Conservation (phyloP, 2,888 invertebrate species). For the Ormyrus thymus region DNA sequence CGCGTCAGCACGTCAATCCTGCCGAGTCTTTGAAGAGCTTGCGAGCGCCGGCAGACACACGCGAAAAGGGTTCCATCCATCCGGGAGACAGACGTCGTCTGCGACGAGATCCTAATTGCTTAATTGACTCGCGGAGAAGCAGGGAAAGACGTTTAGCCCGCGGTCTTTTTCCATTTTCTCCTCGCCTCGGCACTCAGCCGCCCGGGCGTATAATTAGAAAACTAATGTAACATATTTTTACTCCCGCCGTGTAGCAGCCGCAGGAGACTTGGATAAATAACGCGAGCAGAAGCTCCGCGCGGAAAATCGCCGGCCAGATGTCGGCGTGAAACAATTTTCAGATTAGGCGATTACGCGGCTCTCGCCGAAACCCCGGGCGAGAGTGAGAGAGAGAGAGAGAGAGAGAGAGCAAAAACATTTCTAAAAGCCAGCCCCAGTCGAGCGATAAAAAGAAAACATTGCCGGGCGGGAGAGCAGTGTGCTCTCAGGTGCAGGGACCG, state of each 20-base stretch:
- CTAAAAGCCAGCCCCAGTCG: background rate
- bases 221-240: background rate
- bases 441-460: background rate
- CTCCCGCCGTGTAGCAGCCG: too few relatives aligned
- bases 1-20: slow-evolving; percentile 9
- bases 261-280: background rate
- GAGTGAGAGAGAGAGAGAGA: too few relatives aligned
- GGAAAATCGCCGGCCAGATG: slow-evolving; percentile 25
- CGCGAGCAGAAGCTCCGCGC: background rate
- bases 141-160: background rate
- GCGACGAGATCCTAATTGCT: slow-evolving; percentile 38
- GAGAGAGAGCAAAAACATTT: background rate
- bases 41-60: background rate
- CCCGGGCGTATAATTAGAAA: background rate
- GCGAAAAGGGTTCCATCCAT: slow-evolving; percentile 32
- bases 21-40: background rate
- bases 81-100: slow-evolving; percentile 13
- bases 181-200: background rate
- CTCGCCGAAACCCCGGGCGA: background rate
- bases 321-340: slow-evolving; percentile 41
- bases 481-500: slow-evolving; percentile 41
- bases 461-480: too few relatives aligned
- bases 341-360: slow-evolving; percentile 9
- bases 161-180: background rate
- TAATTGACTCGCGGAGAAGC: slow-evolving; percentile 45